A percentile compares a stretch with the other conserved stretches of the same genome.
phyloP scores from a whole-genome alignment of 2,113 vertebrate genomes.

The Perca flavescens region DNA sequence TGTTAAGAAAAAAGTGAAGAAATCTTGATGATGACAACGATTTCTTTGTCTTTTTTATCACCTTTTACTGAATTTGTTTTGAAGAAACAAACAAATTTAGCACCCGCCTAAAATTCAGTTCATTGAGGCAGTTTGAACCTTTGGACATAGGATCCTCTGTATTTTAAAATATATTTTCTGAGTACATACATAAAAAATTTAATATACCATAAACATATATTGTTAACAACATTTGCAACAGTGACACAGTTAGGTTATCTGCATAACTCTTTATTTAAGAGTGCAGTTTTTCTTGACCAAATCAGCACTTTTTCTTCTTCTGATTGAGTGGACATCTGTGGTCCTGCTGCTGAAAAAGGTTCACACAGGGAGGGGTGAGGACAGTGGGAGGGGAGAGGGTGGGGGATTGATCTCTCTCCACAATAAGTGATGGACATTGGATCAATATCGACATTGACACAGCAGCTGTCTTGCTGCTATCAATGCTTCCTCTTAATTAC shows the following conservation, averaged over 20 bases:
- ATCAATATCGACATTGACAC: conserved; percentile 84
- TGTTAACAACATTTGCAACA: background rate
- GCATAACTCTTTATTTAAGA: background rate
- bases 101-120: background rate
- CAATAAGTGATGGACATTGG: conserved; percentile 75
- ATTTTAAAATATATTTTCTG: background rate
- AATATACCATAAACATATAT: background rate
- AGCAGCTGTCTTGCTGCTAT: conserved; percentile 81
- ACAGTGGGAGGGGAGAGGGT: conserved; percentile 47
- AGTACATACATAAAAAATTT: background rate
- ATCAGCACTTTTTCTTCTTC: conserved; percentile 28
- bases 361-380: conserved; percentile 51
- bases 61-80: conserved; percentile 2
- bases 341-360: conserved; percentile 57
- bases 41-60: background rate
- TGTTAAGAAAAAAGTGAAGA: background rate
- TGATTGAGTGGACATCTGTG: conserved; percentile 30
- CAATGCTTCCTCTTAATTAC: conserved; percentile 72
- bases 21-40: background rate
- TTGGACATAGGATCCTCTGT: background rate
- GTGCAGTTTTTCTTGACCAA: background rate
- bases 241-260: background rate
- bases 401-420: conserved; percentile 45
- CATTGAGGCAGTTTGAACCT: background rate
- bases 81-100: background rate